Evolutionary conservation across 2,797 vertebrate species (phyloP).

Genomic region (Clarias laeviceps): DNA sequence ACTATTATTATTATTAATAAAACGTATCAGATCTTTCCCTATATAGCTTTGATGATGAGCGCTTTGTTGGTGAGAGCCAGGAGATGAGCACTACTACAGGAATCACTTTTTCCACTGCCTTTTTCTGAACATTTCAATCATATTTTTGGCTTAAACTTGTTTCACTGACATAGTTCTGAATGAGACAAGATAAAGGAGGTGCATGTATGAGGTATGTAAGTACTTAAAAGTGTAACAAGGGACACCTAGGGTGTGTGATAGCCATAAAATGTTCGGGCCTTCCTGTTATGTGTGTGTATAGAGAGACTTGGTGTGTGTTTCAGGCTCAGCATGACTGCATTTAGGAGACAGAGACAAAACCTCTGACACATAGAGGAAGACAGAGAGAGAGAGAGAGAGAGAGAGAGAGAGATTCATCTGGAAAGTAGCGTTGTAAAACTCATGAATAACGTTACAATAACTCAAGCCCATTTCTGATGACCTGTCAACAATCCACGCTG

Average conservation of each 20-base stretch:
- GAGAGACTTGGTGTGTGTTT: background rate
- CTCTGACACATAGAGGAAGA: background rate
- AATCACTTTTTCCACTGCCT: background rate
- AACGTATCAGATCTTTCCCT: background rate
- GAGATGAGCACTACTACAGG: background rate
- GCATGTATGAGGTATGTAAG: background rate
- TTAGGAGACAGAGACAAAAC: conserved; percentile 31
- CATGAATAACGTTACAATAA: conserved; percentile 51
- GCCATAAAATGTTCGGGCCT: background rate
- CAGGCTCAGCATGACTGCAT: conserved; percentile 34
- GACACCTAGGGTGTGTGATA: background rate
- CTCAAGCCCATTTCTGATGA: conserved; percentile 52
- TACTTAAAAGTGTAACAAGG: background rate
- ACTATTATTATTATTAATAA: background rate
- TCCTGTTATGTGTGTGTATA: background rate
- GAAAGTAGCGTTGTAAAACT: conserved; percentile 45
- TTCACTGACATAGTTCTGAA: background rate
- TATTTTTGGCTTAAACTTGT: background rate
- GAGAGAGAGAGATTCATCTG: conserved; percentile 6
- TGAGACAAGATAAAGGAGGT: background rate
- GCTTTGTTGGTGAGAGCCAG: background rate
- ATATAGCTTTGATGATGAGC: background rate
- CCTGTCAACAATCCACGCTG: conserved; percentile 51
- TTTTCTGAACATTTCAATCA: background rate
- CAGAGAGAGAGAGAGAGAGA: conserved; percentile 14